phyloP scores from a whole-genome alignment of 2,797 vertebrate species.

The Ctenopoma kingsleyae region DNA sequence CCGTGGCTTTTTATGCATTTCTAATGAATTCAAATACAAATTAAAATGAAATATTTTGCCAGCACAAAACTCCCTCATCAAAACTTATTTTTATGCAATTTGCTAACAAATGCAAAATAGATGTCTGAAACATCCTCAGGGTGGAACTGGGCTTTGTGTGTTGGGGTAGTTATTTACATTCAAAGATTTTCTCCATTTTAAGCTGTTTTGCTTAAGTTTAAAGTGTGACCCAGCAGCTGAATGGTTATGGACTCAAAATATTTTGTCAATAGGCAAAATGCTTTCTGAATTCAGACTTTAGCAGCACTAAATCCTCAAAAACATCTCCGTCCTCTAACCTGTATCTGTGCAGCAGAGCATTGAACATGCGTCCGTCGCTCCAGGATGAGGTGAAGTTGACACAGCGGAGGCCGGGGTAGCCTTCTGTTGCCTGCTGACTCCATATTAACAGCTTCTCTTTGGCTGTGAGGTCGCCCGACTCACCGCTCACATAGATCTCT shows the following conservation, averaged over 20 bases:
- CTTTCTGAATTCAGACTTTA: neutral
- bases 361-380: slow-evolving; percentile 97
- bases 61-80: no score
- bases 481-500: slow-evolving; percentile 98
- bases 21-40: neutral
- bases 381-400: slow-evolving; percentile 97
- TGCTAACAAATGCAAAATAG: neutral
- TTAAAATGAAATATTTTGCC: neutral
- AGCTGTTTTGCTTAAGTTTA: neutral
- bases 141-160: neutral
- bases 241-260: neutral
- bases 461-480: slow-evolving; percentile 96
- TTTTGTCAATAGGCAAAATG: neutral
- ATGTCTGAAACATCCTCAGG: neutral
- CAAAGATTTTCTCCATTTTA: neutral
- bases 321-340: slow-evolving; percentile 79
- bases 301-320: neutral
- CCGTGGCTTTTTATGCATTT: neutral
- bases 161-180: neutral
- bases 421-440: slow-evolving; percentile 95
- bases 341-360: slow-evolving; percentile 97
- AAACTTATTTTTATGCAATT: neutral
- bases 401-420: slow-evolving; percentile 93
- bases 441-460: slow-evolving; percentile 98
- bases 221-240: neutral